Conservation (phyloP, 2,888 invertebrate species). For the Noctua janthina region DNA sequence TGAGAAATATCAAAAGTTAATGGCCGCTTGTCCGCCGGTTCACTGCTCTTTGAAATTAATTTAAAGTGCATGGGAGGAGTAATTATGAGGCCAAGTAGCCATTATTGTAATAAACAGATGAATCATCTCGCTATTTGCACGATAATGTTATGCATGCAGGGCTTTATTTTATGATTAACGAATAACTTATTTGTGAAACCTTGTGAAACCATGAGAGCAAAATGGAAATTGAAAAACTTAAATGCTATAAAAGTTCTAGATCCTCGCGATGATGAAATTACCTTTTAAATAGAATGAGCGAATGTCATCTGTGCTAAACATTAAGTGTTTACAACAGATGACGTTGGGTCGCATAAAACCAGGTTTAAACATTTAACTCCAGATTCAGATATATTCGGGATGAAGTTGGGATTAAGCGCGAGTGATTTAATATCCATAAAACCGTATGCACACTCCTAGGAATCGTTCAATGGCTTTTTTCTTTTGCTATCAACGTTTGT, state of each 20-base stretch:
- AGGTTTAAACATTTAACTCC: constrained; percentile 31
- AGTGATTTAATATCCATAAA: constrained; percentile 59
- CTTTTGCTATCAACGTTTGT: constrained; percentile 41
- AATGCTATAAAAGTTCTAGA: constrained; percentile 12
- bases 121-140: constrained; percentile 81
- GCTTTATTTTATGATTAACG: constrained; percentile 33
- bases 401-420: constrained; percentile 43
- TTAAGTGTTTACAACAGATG: neutral
- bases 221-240: constrained; percentile 16
- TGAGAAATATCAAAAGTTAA: constrained; percentile 82
- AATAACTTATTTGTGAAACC: constrained; percentile 22
- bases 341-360: constrained; percentile 15
- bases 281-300: constrained; percentile 4
- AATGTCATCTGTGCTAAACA: too few species aligned
- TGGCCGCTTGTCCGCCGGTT: constrained; percentile 77
- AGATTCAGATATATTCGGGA: constrained; percentile 35
- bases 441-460: constrained; percentile 33
- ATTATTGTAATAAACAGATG: constrained; percentile 83
- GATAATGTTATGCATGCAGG: constrained; percentile 68
- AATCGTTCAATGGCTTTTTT: constrained; percentile 48
- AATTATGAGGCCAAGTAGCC: constrained; percentile 83
- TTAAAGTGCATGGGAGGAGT: constrained; percentile 86
- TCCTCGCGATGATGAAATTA: constrained; percentile 14
- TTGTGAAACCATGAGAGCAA: constrained; percentile 14
- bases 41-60: constrained; percentile 86